Evolutionary conservation across 30 jellyfish, hydroid and myxozoan species (phyloP).

Genomic region (Aurelia coerulea): DNA sequence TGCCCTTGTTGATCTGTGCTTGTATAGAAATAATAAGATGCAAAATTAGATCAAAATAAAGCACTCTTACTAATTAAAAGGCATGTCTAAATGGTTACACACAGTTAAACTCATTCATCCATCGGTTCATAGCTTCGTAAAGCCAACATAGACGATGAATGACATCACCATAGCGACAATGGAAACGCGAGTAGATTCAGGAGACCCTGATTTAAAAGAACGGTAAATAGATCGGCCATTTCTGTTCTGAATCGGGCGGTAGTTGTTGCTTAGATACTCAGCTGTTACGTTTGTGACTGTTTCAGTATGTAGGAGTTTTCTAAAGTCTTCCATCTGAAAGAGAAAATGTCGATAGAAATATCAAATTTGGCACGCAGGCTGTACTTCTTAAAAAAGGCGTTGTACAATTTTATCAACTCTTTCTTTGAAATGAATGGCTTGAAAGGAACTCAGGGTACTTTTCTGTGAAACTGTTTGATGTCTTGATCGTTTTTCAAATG

Average conservation of each 20-base stretch:
- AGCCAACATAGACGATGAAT: neutral
- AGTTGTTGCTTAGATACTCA: conserved; percentile 28
- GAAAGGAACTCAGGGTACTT: no score
- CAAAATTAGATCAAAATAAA: no score
- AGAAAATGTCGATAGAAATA: neutral
- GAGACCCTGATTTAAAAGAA: conserved; percentile 4
- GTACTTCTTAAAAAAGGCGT: no score
- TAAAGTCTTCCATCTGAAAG: conserved; percentile 46
- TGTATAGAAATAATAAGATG: no score
- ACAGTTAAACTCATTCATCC: neutral
- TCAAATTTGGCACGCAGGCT: no score
- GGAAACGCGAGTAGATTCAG: neutral
- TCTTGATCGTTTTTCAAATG: no score
- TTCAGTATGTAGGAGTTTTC: conserved; percentile 15
- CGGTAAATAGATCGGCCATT: conserved; percentile 55
- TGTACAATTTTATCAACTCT: no score
- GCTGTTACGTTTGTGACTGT: neutral
- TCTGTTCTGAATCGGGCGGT: conserved; percentile 46
- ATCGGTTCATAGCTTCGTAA: neutral
- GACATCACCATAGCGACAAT: neutral
- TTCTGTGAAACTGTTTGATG: no score
- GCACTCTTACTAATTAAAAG: no score
- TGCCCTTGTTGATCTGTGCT: no score
- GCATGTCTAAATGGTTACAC: no score
- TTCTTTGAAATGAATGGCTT: no score